Conservation (phyloP, 1,140 invertebrate genomes). For the Yoshiicerus persimilis region DNA sequence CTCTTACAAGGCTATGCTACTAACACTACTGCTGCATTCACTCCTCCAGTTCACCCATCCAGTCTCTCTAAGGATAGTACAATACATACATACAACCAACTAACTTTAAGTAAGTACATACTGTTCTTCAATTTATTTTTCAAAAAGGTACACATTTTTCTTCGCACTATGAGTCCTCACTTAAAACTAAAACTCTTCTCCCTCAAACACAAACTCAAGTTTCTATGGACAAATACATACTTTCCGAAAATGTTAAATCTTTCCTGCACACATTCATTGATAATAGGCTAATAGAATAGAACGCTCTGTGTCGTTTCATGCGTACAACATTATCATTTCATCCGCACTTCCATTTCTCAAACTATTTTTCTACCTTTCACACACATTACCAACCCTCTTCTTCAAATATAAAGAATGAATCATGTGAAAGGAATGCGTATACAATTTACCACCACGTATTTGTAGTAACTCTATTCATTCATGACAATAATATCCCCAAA, state of each 20-base stretch:
- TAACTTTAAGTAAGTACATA: not conserved
- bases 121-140: conserved; percentile 8
- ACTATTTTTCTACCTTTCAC: not conserved
- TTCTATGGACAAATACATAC: not conserved
- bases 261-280: not conserved
- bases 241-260: not conserved
- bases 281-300: not conserved
- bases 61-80: not conserved
- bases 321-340: not conserved
- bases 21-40: not conserved
- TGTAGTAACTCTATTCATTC: not conserved
- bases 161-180: not conserved
- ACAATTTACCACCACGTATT: too few relatives aligned
- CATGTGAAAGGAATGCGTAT: not conserved
- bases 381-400: not conserved
- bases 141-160: not conserved
- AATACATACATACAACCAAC: not conserved
- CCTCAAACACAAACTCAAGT: not conserved
- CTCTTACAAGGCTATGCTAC: not conserved
- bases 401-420: not conserved
- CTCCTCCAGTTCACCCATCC: not conserved
- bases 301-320: not conserved
- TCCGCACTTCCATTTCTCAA: not conserved
- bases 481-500: too few relatives aligned
- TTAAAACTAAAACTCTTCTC: not conserved